A percentile compares a stretch with the other conserved stretches of the same genome.
These are phyloP conservation scores for Cheilosia scutellata DNA, from an alignment of 2,888 invertebrate genomes.

Conservation along the genomic window DNA sequence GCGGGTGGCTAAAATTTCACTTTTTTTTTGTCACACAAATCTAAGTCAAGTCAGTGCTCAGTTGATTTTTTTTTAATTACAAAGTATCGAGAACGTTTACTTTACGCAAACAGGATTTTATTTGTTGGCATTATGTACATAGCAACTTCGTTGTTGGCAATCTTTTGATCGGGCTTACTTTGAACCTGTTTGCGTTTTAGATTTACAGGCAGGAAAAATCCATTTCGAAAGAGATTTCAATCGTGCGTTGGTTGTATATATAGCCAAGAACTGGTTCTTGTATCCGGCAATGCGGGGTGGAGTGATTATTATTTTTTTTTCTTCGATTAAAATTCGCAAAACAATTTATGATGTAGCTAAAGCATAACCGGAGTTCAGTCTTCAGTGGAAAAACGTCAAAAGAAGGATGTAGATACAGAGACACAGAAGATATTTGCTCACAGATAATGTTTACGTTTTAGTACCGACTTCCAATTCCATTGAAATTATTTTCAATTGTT, in stretches of 20 bases:
- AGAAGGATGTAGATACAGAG: constrained; percentile 30
- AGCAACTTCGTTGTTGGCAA: neutral
- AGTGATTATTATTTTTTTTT: constrained; percentile 21
- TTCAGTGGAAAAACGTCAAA: constrained; percentile 32
- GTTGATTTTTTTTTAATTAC: constrained; percentile 7
- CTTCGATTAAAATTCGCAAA: constrained; percentile 36
- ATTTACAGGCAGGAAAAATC: constrained; percentile 28
- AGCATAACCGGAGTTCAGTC: constrained; percentile 31
- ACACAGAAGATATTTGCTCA: constrained; percentile 1
- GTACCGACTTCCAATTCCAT: constrained; percentile 8
- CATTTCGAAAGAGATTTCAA: constrained; percentile 44
- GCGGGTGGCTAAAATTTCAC: constrained; percentile 49
- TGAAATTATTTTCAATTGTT: constrained; percentile 25
- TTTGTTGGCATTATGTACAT: neutral
- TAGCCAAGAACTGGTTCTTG: constrained; percentile 62
- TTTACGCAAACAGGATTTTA: constrained; percentile 57
- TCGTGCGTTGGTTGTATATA: neutral
- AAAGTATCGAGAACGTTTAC: constrained; percentile 45
- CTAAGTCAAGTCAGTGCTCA: constrained; percentile 13
- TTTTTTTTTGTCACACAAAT: constrained; percentile 32
- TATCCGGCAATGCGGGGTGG: constrained; percentile 64
- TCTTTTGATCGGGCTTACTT: constrained; percentile 25
- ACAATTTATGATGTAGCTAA: constrained; percentile 22
- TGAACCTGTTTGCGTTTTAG: constrained; percentile 53
- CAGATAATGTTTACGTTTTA: neutral